These are phyloP conservation scores for Drosophila nebulosa DNA, from an alignment of 1,140 invertebrate species.

Conservation along the genomic window DNA sequence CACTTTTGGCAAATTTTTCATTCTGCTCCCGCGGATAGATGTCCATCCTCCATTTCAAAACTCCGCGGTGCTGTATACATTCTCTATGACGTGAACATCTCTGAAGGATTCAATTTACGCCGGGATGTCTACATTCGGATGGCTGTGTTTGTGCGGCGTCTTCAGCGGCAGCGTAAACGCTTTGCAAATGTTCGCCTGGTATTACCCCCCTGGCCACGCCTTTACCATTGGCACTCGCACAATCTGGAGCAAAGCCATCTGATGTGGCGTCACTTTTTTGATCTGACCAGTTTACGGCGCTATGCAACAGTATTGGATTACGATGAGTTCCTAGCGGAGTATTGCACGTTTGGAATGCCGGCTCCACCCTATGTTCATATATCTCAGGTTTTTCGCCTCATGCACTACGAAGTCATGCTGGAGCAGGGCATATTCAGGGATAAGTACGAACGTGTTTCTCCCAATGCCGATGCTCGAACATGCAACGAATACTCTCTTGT, in stretches of 20 bases:
- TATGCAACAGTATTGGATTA: conserved; percentile 95
- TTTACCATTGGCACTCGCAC: conserved; percentile 93
- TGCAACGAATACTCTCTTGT: conserved; percentile 55
- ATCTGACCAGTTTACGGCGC: conserved; percentile 88
- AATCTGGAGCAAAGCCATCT: conserved; percentile 79
- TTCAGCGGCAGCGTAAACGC: conserved; percentile 82
- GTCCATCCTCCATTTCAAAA: conserved; percentile 38
- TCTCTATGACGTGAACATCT: conserved; percentile 95
- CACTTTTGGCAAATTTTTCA: conserved; percentile 19
- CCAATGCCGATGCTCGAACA: conserved; percentile 46
- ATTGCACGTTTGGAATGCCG: conserved; percentile 71
- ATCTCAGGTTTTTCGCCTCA: conserved; percentile 90
- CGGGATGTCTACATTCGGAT: conserved; percentile 97
- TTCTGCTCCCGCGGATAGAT: conserved; percentile 11
- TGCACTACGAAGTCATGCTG: conserved; percentile 94
- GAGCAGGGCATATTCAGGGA: conserved; percentile 90
- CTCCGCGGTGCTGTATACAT: conserved; percentile 63
- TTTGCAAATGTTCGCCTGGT: conserved; percentile 84
- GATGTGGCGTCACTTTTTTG: conserved; percentile 93
- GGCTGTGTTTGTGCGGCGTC: conserved; percentile 88
- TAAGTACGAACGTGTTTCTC: conserved; percentile 88
- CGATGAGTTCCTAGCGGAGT: conserved; percentile 86
- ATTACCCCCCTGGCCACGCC: conserved; percentile 93
- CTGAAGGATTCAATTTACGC: conserved; percentile 98
- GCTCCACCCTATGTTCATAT: conserved; percentile 64